Percentiles rank a stretch among this genome's conserved stretches.
phyloP scores from a whole-genome alignment of 1,140 invertebrate genomes.

The Trichomalopsis sarcophagae region DNA sequence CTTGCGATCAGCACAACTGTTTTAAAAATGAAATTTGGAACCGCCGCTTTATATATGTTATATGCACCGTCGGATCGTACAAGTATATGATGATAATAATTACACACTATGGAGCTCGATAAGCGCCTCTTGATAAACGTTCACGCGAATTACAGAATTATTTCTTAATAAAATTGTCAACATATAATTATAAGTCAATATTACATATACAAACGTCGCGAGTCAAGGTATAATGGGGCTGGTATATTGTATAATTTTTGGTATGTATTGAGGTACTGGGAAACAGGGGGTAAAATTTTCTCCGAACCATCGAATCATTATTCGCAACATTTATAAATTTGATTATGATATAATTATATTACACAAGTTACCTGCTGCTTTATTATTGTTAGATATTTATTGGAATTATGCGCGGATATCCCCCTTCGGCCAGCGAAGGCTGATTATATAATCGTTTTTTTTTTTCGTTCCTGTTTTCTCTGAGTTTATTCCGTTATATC shows the following conservation, averaged over 20 bases:
- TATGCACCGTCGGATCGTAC: background rate
- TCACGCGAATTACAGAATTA: background rate
- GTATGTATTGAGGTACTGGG: background rate
- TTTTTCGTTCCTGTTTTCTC: background rate
- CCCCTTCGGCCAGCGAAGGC: slow-evolving; percentile 49
- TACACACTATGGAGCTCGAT: background rate
- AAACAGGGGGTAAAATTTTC: background rate
- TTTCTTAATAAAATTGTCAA: background rate
- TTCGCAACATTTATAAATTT: slow-evolving; percentile 47
- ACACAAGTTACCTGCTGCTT: slow-evolving; percentile 14
- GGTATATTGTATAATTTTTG: background rate
- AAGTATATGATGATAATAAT: background rate
- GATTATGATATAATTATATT: slow-evolving; percentile 36
- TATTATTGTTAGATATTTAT: slow-evolving; percentile 17
- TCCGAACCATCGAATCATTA: slow-evolving; percentile 30
- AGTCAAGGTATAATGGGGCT: background rate
- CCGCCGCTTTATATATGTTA: background rate
- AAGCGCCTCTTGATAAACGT: background rate
- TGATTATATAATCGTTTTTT: slow-evolving; percentile 33
- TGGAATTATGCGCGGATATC: background rate
- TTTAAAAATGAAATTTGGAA: slow-evolving; percentile 9
- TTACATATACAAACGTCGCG: slow-evolving; percentile 42
- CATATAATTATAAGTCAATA: background rate
- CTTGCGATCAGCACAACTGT: background rate
- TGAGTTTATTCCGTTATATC: background rate